Conservation (phyloP, 2,113 vertebrate genomes). For the Argyrosomus japonicus region DNA sequence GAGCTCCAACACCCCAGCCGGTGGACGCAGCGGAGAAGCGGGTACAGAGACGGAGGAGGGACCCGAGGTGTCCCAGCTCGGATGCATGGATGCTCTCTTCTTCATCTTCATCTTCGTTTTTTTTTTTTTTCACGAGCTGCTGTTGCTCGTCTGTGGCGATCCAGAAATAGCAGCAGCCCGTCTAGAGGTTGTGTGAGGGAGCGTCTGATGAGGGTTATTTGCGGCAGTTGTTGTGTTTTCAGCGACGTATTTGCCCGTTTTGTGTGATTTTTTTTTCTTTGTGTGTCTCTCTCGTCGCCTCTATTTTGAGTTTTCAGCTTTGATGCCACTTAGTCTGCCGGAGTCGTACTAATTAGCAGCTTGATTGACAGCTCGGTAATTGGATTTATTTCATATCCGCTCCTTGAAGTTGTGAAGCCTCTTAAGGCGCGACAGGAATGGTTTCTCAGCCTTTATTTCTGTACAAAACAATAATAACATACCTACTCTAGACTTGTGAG, state of each 20-base stretch:
- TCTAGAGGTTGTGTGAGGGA: constrained; percentile 57
- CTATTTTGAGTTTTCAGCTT: constrained; percentile 55
- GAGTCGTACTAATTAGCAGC: constrained; percentile 70
- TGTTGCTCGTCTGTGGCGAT: constrained; percentile 48
- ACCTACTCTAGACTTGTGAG: constrained; percentile 13
- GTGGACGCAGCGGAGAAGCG: constrained; percentile 32
- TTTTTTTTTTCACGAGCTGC: constrained; percentile 18
- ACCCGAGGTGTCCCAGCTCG: constrained; percentile 31
- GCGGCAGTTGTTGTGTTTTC: constrained; percentile 34
- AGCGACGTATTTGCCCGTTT: constrained; percentile 12
- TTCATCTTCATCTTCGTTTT: neutral
- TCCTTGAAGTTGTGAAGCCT: constrained; percentile 77
- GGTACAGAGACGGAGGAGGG: constrained; percentile 32
- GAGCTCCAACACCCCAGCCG: constrained; percentile 21
- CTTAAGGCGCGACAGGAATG: constrained; percentile 46
- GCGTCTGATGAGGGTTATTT: constrained; percentile 54
- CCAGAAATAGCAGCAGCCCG: constrained; percentile 67
- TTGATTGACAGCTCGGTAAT: constrained; percentile 78
- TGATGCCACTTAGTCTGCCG: constrained; percentile 65
- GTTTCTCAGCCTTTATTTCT: constrained; percentile 42
- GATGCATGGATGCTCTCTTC: constrained; percentile 50
- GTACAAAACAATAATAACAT: constrained; percentile 42
- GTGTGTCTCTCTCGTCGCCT: constrained; percentile 16
- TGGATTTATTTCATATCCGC: constrained; percentile 80
- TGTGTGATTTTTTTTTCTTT: neutral